Percentiles rank a stretch among this genome's conserved stretches.
These are phyloP conservation scores for Pseudomyrmex flavicornis DNA, from an alignment of 1,140 invertebrate species.

Conservation along the genomic window DNA sequence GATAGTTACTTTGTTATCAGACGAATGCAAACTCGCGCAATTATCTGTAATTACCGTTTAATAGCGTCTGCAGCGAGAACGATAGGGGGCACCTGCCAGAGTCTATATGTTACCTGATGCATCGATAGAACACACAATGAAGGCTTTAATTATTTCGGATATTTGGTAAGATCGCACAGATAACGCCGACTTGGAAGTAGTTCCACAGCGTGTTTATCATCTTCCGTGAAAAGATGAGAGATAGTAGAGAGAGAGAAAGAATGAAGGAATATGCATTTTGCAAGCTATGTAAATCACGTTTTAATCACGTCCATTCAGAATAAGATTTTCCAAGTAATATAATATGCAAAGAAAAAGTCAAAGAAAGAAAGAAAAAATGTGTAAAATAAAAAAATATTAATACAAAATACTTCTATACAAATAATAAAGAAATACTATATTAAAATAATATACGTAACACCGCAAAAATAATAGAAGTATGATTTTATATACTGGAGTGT, in stretches of 20 bases:
- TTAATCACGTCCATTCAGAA: constrained; percentile 6
- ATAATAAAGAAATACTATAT: background rate
- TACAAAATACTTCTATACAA: background rate
- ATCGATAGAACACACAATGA: constrained; percentile 61
- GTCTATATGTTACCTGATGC: constrained; percentile 44
- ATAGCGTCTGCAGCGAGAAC: constrained; percentile 51
- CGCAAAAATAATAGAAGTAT: background rate
- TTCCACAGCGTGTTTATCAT: constrained; percentile 11
- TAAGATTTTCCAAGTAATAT: background rate
- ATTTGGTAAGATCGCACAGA: constrained; percentile 65
- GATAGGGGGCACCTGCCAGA: constrained; percentile 58
- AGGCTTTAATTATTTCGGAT: constrained; percentile 69
- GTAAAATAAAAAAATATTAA: too few species aligned
- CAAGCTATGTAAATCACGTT: constrained; percentile 32
- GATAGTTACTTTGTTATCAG: constrained; percentile 71
- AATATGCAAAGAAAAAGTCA: background rate
- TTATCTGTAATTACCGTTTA: constrained; percentile 76
- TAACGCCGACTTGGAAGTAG: constrained; percentile 24
- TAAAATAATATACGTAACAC: background rate
- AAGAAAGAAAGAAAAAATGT: background rate
- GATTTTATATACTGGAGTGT: background rate
- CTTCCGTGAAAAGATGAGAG: background rate
- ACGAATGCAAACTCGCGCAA: constrained; percentile 71
- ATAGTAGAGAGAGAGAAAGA: too few species aligned
- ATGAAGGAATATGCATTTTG: background rate